Conservation (phyloP, 1,140 invertebrate species). For the Parasteatoda tepidariorum region DNA sequence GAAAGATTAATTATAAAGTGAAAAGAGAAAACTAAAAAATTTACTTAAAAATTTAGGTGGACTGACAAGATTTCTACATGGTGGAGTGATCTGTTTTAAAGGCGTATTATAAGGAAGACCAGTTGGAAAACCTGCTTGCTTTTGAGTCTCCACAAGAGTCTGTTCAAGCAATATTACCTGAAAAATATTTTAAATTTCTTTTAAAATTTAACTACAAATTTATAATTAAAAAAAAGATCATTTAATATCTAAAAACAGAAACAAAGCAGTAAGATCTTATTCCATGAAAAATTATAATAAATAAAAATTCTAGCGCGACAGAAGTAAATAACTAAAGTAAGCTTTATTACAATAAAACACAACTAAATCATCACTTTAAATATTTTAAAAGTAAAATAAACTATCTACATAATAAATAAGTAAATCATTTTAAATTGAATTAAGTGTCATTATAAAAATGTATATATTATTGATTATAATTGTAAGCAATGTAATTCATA, state of each 20-base stretch:
- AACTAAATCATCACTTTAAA: no score
- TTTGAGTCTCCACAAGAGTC: constrained; percentile 83
- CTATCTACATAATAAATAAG: no score
- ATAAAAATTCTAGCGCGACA: no score
- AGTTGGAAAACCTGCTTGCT: constrained; percentile 88
- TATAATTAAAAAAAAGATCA: not conserved
- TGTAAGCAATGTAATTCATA: constrained; percentile 61
- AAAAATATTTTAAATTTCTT: not conserved
- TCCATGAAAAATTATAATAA: no score
- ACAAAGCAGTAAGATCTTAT: not conserved
- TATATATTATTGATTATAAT: no score
- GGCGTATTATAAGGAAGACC: constrained; percentile 76
- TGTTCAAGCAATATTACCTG: constrained; percentile 78
- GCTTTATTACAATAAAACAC: no score
- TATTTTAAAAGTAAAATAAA: no score
- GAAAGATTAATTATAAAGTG: not conserved
- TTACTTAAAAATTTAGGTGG: constrained; percentile 49
- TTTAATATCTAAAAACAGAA: not conserved
- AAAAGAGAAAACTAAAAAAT: not conserved
- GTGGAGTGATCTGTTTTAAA: constrained; percentile 30
- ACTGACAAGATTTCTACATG: constrained; percentile 34
- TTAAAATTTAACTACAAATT: not conserved
- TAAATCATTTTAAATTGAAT: no score
- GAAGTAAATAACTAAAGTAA: no score
- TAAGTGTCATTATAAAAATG: no score